Evolutionary conservation across 2,888 invertebrate genomes (phyloP).

Genomic region (Perizoma affinitatum): DNA sequence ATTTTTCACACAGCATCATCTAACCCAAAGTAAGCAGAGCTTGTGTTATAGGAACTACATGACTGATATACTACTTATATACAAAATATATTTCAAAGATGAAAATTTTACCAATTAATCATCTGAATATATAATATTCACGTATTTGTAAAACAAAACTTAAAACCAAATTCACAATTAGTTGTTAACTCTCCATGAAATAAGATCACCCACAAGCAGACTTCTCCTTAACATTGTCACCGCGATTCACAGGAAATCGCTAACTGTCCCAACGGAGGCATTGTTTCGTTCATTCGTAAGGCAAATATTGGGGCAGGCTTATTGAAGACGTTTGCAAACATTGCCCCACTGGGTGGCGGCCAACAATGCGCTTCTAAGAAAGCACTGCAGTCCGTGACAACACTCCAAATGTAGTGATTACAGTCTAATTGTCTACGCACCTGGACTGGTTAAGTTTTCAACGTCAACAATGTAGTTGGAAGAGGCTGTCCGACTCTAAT

Average conservation of each 20-base stretch:
- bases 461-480: conserved; percentile 68
- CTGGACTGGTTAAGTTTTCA: conserved; percentile 77
- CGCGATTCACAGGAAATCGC: conserved; percentile 67
- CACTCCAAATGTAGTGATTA: conserved; percentile 81
- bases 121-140: no score
- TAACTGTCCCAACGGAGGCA: conserved; percentile 75
- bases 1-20: no score
- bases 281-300: conserved; percentile 81
- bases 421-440: conserved; percentile 77
- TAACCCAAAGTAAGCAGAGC: no score
- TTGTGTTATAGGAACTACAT: no score
- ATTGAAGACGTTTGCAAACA: conserved; percentile 81
- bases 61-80: no score
- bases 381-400: conserved; percentile 69
- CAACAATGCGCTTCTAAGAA: conserved; percentile 73
- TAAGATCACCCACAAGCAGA: conserved; percentile 32
- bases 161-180: no score
- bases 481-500: conserved; percentile 59
- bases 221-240: conserved; percentile 57
- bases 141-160: no score
- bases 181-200: conserved; percentile 1
- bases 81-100: no score
- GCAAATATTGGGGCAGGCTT: conserved; percentile 79
- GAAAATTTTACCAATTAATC: no score
- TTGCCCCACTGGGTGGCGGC: conserved; percentile 74